Base-by-base conservation (phyloP, 2,797 vertebrate species). In the Anisognathus igniventris region DNA sequence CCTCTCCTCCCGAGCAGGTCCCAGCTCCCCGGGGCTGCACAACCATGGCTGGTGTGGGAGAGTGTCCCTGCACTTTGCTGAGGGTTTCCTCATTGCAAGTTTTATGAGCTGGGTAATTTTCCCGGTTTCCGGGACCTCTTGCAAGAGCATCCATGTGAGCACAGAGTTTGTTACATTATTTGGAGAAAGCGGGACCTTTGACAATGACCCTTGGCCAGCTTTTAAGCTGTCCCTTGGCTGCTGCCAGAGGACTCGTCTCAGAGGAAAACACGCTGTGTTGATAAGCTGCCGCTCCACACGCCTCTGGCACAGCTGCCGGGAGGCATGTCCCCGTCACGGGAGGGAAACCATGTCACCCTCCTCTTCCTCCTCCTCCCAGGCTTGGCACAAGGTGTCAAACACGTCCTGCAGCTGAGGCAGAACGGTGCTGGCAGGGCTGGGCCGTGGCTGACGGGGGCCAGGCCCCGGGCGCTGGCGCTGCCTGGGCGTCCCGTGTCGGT, bases 151-250 rank as follows among this genome's bases (percentile, higher is more conserved):
- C 74, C 77, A 8, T 65, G 71, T 12, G 60, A 88, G 64, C 66
- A 10, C 8, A 5, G 60, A 70, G 71, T 58, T 51, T 48, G 89
- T 62, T 84, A 92, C 92, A 39, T 73, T 79, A 83, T 84, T 88
- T 95, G 90, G 86, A 67, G 93, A 83, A 80, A 86, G 76, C 10
- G 6, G 57, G 90, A 90, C 86, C 90, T 93, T 83, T 88, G 88
- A 67, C 92, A 80, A 28, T 56, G 95, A 91, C 72, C 90, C 92
- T 51, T 82, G 90, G 90, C 68, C 88, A 88, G 76, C 62, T 84
- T 82, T 77, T 42, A 15, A 35, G 88, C 70, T 24, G 73, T 53
- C 40, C 80, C 86, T 37, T 50, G 77, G 22, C 13, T 50, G 88
- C 68, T 90, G 93, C 91, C 89, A 78, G 80, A 71, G 73, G 76